Base-by-base conservation (phyloP, 2,888 invertebrate species). In the Orthosia incerta region DNA sequence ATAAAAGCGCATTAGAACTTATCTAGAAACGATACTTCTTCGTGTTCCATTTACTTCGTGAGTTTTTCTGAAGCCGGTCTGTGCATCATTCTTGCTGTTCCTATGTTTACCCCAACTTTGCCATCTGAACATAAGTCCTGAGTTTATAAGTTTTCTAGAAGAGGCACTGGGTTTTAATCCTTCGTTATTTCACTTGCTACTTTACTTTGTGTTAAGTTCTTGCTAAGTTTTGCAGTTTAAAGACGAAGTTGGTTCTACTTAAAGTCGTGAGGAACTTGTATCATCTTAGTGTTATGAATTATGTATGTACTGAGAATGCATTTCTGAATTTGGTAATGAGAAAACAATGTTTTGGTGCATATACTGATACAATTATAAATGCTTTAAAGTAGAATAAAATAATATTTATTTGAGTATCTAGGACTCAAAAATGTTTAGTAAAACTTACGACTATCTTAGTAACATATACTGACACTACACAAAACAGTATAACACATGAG, bases 21-120 rank as follows among this genome's bases (percentile, higher is more conserved):
- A 76, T 74, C 74, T 39, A 65, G 79, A 23, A 51, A 4, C 15
- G 26, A 13, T 46, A 51, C 13, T 20, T 50, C 50, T 23, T 23
- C 23, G 51, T 20, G 2, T 48, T 59, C 20, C 20, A 39, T 59
- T 62, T 18, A 57, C 39, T 59, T 20, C 31, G 12, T 55, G n/a
- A 71, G 23, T 39, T 79, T 76, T 50, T 5, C 62, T 59, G 61
- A 62, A 76, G 12, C 51, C 2, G 11, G 46, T 56, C 16, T 15
- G 1, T 71, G 55, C 59, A 82, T 39, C 20, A 71, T 66, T 76
- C 53, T 26, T 11, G 50, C 45, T 76, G 57, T 66, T 81, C 62
- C 61, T 71, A 55, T 81, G 56, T 77, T 82, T 77, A 71, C 57
- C 12, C 18, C 16, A 77, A 82, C 71, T 82, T 82, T 59, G 12